These are phyloP conservation scores for Nothoprocta pentlandii DNA, from an alignment of 2,113 vertebrate species.

Conservation along the genomic window DNA sequence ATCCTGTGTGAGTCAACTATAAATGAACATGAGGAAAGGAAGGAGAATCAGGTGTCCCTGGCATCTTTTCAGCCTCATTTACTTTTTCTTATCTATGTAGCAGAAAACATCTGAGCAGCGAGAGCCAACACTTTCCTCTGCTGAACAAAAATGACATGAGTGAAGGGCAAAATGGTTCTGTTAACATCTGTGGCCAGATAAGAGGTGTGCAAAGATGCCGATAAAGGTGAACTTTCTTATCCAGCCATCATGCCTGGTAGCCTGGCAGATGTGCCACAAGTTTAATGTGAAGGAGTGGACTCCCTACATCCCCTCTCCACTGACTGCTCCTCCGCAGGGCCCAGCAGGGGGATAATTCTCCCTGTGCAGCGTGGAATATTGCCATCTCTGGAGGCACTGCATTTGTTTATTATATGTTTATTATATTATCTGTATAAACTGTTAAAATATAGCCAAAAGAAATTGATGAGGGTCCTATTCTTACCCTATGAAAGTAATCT, in stretches of 20 bases:
- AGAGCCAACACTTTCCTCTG: not conserved
- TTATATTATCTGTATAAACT: not conserved
- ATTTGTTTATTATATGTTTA: not conserved
- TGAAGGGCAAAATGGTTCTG: not conserved
- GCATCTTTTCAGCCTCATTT: not conserved
- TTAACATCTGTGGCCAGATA: not conserved
- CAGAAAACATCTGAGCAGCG: not conserved
- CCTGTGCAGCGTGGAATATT: not conserved
- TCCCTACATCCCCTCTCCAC: not conserved
- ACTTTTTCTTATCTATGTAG: not conserved
- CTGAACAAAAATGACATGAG: not conserved
- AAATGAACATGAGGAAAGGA: not conserved
- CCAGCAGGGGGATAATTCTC: not conserved
- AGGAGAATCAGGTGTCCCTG: not conserved
- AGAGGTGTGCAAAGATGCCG: not conserved
- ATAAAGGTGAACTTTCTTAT: conserved; percentile 9
- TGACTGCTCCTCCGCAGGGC: not conserved
- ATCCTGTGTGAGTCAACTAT: not conserved
- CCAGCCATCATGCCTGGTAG: not conserved
- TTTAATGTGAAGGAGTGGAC: not conserved
- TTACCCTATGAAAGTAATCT: not conserved
- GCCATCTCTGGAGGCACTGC: not conserved
- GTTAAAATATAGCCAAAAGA: not conserved
- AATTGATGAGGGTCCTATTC: not conserved
- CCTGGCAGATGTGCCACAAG: not conserved